phyloP scores from a whole-genome alignment of 2,888 invertebrate genomes.

The Lysandra bellargus region DNA sequence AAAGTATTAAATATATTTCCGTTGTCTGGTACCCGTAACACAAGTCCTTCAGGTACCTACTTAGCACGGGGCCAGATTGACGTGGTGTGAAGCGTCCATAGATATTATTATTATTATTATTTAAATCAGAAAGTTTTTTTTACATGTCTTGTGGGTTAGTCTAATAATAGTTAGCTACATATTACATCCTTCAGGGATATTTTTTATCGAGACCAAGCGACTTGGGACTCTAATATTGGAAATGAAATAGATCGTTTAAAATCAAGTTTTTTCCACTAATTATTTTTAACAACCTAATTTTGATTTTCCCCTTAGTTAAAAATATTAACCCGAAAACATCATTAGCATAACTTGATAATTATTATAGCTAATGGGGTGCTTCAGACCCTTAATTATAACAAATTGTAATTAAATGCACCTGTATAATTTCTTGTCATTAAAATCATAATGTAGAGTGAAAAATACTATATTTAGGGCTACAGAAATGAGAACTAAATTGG shows the following conservation, averaged over 20 bases:
- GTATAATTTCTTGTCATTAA: background rate
- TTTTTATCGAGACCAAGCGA: too few species aligned
- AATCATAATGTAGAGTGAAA: background rate
- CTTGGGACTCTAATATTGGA: background rate
- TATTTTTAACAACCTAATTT: background rate
- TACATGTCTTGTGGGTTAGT: too few species aligned
- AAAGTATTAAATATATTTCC: too few species aligned
- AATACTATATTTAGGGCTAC: too few species aligned
- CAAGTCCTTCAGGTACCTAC: too few species aligned
- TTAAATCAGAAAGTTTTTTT: too few species aligned
- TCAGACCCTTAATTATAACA: background rate
- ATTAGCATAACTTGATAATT: constrained; percentile 12
- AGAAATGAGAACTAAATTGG: too few species aligned
- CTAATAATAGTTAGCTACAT: too few species aligned
- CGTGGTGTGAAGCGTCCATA: too few species aligned
- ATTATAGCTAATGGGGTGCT: background rate
- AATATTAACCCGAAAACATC: background rate
- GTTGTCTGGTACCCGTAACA: too few species aligned
- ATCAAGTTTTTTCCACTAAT: background rate
- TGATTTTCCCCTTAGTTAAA: background rate
- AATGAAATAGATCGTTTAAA: background rate
- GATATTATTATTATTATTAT: too few species aligned
- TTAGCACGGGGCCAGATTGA: too few species aligned
- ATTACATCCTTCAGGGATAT: background rate
- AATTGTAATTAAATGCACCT: constrained; percentile 16